Evolutionary conservation across 2,888 invertebrate species (phyloP).

Genomic region (Drosophila algonquin): DNA sequence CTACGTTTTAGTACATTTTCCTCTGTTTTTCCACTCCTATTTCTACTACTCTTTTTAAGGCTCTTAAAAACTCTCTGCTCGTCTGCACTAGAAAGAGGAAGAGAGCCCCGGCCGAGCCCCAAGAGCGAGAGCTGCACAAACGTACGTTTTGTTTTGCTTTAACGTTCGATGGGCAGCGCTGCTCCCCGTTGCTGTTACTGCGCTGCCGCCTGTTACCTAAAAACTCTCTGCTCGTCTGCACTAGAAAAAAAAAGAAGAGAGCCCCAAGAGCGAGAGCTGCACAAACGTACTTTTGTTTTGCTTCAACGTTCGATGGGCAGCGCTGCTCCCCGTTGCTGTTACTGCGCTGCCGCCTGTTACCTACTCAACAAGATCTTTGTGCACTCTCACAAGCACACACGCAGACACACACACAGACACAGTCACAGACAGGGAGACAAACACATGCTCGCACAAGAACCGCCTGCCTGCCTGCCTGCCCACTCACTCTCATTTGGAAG

Average conservation of each 20-base stretch:
- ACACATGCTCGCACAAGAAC: conserved; percentile 19
- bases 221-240: too few relatives aligned
- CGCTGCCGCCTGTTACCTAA: conserved; percentile 54
- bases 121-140: conserved; percentile 61
- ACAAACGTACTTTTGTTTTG: conserved; percentile 81
- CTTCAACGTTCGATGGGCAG: conserved; percentile 75
- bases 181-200: conserved; percentile 27
- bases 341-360: conserved; percentile 44
- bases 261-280: conserved; percentile 40
- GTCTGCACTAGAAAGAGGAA: conserved; percentile 4
- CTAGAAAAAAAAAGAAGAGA: too few relatives aligned
- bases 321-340: conserved; percentile 32
- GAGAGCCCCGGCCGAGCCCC: conserved; percentile 12
- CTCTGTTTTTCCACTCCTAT: conserved; percentile 20
- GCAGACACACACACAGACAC: too few relatives aligned
- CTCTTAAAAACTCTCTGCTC: conserved; percentile 49
- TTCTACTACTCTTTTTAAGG: conserved; percentile 51
- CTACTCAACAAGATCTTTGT: conserved; percentile 78
- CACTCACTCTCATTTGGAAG: conserved; percentile 54
- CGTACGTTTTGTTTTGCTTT: conserved; percentile 81
- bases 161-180: conserved; percentile 69
- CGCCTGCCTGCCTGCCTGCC: conserved; percentile 38
- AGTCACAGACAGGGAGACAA: neutral
- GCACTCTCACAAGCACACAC: conserved; percentile 42
- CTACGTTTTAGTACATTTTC: neutral